phyloP scores from a whole-genome alignment of 2,113 vertebrate genomes.

The Tetraodon nigroviridis region DNA sequence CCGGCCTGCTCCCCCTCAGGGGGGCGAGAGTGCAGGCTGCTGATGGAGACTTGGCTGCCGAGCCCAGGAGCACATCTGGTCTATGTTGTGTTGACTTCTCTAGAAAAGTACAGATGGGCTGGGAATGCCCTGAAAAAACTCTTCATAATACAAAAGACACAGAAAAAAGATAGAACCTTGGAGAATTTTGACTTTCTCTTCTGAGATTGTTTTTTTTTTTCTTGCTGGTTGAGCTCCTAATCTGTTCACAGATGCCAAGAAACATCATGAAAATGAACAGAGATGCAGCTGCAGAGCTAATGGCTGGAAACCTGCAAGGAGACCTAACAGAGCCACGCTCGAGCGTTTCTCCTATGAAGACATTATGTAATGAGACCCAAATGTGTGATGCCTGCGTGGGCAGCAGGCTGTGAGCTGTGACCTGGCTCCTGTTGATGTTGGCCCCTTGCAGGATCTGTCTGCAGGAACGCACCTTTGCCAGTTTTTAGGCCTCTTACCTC shows the following conservation, averaged over 20 bases:
- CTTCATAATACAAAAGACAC: slow-evolving; percentile 26
- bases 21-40: slow-evolving; percentile 57
- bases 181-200: slow-evolving; percentile 35
- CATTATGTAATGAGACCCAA: slow-evolving; percentile 52
- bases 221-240: slow-evolving; percentile 36
- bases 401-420: slow-evolving; percentile 32
- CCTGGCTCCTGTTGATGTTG: slow-evolving; percentile 55
- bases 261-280: slow-evolving; percentile 8
- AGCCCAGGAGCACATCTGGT: slow-evolving; percentile 73
- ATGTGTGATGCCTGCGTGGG: slow-evolving; percentile 54
- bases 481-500: slow-evolving; percentile 18
- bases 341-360: slow-evolving; percentile 31
- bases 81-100: slow-evolving; percentile 52
- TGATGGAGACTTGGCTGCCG: slow-evolving; percentile 64
- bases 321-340: slow-evolving; percentile 30
- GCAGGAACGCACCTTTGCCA: slow-evolving; percentile 19
- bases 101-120: slow-evolving; percentile 62
- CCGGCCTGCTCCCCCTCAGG: slow-evolving; percentile 50
- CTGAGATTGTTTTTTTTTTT: slow-evolving; percentile 12
- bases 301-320: slow-evolving; percentile 19
- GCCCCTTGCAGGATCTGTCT: slow-evolving; percentile 41
- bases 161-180: slow-evolving; percentile 36
- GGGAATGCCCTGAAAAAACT: slow-evolving; percentile 42
- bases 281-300: slow-evolving; percentile 26
- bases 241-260: slow-evolving; percentile 21